Base-by-base conservation (phyloP, 2,113 vertebrate species). In the Eolophus roseicapilla region DNA sequence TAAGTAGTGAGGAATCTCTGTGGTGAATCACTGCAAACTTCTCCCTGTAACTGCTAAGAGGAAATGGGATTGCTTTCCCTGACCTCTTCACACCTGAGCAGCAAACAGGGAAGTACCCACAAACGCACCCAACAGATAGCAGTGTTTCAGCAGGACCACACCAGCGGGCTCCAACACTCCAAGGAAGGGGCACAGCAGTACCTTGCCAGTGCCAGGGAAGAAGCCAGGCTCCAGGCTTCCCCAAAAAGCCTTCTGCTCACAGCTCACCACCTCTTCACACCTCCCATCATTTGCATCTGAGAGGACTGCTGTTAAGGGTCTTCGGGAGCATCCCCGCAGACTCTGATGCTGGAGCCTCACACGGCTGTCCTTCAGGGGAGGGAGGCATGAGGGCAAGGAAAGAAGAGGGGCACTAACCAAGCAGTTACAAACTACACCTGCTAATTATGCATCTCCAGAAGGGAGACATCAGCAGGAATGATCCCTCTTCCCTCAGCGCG, bases 241-340 rank as follows among this genome's bases (percentile, higher is more conserved):
- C 44, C 21, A 0, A 3, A 3, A 50, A 70, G 25, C 55, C 18
- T 3, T 10, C 65, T 35, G 55, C 39, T 68, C 49, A 4, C n/a
- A 23, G 10, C 43, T 85, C 23, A 59, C 39, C 52, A 46, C 28
- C 41, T 39, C 28, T 41, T 77, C 53, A 25, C 7, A 0, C 18
- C 23, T 35, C 21, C 82, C 41, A 57, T 0, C 0, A 1, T 62
- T 2, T 8, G 44, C 29, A 8, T 4, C 11, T 0, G 0, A 16
- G 12, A 46, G 37, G 18, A 43, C 1, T 1, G 43, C 4, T 6
- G 65, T 6, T 6, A 3, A 28, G 37, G 13, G 41, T 29, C 43
- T 74, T 1, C 5, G 21, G 59, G 6, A 71, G 44, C 71, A n/a
- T 46, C 57, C 35, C 70, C 5, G 2, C 70, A 14, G 49, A 0